Evolutionary conservation across 2,888 invertebrate species (phyloP), one percentile per base, ranked within the genome.

Genomic region (Tolmerus cingulatus): DNA sequence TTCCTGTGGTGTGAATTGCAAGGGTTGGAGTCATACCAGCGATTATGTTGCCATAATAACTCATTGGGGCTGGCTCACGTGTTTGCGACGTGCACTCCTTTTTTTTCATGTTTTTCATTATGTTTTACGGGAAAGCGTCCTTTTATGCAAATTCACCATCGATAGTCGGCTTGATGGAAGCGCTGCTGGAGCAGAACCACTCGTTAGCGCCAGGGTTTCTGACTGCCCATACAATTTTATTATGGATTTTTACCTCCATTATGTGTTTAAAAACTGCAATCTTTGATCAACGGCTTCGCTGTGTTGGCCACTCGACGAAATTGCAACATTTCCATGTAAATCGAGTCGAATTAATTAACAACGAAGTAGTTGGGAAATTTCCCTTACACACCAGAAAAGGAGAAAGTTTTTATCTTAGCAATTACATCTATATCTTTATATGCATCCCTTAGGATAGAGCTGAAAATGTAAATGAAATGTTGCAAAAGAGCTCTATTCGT

Each of bases 41-140:
- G 51, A 55, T 81, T 81, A 81, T 81, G 81, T 34, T 81, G 81
- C 51, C 27, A 81, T 51, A 81, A 55, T 81, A 51, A 55, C 55
- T 81, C 23, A 81, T 66, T 66, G 66, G 23, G 0, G 19, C 27
- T 34, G 16, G 30, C 81, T 81, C 81, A 81, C 81, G 81, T 81
- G 81, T 55, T 81, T 30, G 81, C 23, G 30, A 81, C 81, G 51
- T 66, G 40, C 12, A 40, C 40, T 40, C 40, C 40, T 37, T 57
- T 2, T 66, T 66, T 66, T 66, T 23, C 66, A 14, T 66, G 12
- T 27, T 66, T 66, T 66, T 23, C 66, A 27, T 27, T 66, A 23
- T 19, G 66, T 66, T 66, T 66, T 66, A 27, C 66, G 23, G 12
- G 23, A 66, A 66, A 19, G 19, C 66, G 27, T 27, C 14, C 23